Conservation (phyloP, 2,888 invertebrate species). For the Andrena chrysosceles region DNA sequence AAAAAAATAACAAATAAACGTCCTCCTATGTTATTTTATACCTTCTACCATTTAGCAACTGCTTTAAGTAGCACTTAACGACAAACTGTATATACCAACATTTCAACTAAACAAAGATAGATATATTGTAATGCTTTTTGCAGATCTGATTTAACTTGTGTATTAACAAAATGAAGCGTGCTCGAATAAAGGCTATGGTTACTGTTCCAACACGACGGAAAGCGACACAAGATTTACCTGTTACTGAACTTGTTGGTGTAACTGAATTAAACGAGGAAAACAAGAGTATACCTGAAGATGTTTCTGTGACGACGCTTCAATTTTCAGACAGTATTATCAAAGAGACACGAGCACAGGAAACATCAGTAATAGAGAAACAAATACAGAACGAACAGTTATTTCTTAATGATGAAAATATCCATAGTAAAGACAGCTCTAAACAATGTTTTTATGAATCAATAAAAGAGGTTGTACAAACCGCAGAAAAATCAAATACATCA, state of each 20-base stretch:
- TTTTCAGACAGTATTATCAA: conserved; percentile 7
- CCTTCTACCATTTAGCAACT: too few relatives aligned
- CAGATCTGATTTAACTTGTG: conserved; percentile 16
- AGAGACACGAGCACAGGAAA: conserved; percentile 24
- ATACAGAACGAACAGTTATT: neutral
- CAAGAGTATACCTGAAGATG: conserved; percentile 29
- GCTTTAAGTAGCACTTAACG: neutral
- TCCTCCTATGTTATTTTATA: too few relatives aligned
- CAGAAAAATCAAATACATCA: conserved; percentile 30
- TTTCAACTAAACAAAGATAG: neutral
- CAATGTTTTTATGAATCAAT: neutral
- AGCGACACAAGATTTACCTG: conserved; percentile 62
- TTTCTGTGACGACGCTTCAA: neutral
- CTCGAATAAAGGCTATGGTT: conserved; percentile 91
- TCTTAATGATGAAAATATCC: neutral
- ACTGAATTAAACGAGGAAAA: conserved; percentile 28
- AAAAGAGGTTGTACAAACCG: conserved; percentile 20
- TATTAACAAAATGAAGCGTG: conserved; percentile 81
- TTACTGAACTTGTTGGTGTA: conserved; percentile 29
- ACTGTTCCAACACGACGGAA: conserved; percentile 88
- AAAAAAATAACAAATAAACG: too few relatives aligned
- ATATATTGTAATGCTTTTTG: neutral
- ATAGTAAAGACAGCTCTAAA: neutral
- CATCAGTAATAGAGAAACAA: neutral
- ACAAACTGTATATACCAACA: neutral